phyloP scores from a whole-genome alignment of 2,888 invertebrate species.

The Conus canariensis region DNA sequence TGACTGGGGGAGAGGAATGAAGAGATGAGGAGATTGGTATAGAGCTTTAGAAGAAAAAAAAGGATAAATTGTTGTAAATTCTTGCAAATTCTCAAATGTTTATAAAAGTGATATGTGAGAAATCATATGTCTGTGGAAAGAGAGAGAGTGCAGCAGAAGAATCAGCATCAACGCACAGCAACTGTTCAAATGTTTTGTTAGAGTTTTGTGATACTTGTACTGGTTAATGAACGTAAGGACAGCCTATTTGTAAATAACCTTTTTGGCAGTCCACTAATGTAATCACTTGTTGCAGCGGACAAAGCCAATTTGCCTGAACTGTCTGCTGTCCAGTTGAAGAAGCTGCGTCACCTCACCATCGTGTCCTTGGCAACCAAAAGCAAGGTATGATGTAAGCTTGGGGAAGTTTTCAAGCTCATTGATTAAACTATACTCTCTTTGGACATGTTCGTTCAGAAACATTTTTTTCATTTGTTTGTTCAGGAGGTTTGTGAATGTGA shows the following conservation, averaged over 20 bases:
- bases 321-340: slow-evolving; percentile 89
- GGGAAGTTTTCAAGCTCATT: background rate
- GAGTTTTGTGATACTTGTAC: background rate
- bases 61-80: too few relatives aligned
- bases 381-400: slow-evolving; percentile 80
- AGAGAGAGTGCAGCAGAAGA: background rate
- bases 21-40: too few relatives aligned
- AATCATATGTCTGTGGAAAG: too few relatives aligned
- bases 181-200: background rate
- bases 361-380: slow-evolving; percentile 94
- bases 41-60: too few relatives aligned
- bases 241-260: too few relatives aligned
- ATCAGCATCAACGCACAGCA: background rate
- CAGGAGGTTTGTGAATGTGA: too few relatives aligned
- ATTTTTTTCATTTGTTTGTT: too few relatives aligned
- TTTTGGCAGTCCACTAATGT: background rate
- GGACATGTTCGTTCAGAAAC: too few relatives aligned
- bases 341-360: slow-evolving; percentile 95
- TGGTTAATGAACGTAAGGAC: background rate
- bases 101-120: too few relatives aligned
- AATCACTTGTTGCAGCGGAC: slow-evolving; percentile 80
- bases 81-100: too few relatives aligned
- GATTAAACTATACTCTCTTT: background rate
- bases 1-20: too few relatives aligned
- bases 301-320: slow-evolving; percentile 88